Conservation (phyloP, 2,888 invertebrate genomes). For the Eupithecia vulgata region DNA sequence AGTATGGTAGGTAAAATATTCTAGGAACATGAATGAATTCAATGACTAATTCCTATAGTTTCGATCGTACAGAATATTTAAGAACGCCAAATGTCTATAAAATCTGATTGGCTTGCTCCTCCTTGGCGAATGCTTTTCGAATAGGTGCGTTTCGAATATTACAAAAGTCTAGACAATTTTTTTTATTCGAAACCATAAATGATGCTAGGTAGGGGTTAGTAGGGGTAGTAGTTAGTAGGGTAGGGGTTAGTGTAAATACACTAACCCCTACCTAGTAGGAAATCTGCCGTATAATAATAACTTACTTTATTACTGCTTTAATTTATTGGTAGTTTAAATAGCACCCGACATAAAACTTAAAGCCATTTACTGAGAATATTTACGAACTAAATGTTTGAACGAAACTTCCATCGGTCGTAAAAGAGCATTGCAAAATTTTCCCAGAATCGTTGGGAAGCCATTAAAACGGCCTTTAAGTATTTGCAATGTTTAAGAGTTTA, state of each 20-base stretch:
- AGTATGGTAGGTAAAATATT: background rate
- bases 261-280: too few relatives aligned
- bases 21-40: background rate
- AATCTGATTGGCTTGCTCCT: background rate
- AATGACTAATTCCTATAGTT: background rate
- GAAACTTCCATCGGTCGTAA: background rate
- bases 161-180: too few relatives aligned
- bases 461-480: background rate
- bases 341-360: background rate
- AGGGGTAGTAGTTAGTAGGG: too few relatives aligned
- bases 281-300: too few relatives aligned
- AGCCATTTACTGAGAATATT: background rate
- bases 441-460: constrained; percentile 1
- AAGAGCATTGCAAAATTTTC: background rate
- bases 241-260: too few relatives aligned
- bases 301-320: background rate
- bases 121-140: background rate
- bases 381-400: background rate
- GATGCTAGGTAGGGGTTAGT: too few relatives aligned
- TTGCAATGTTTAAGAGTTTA: background rate
- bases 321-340: background rate
- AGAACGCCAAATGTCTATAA: background rate
- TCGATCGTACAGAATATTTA: background rate
- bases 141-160: too few relatives aligned
- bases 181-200: too few relatives aligned